These are phyloP conservation scores for Falco rusticolus DNA, from an alignment of 2,797 vertebrate species.

Conservation along the genomic window DNA sequence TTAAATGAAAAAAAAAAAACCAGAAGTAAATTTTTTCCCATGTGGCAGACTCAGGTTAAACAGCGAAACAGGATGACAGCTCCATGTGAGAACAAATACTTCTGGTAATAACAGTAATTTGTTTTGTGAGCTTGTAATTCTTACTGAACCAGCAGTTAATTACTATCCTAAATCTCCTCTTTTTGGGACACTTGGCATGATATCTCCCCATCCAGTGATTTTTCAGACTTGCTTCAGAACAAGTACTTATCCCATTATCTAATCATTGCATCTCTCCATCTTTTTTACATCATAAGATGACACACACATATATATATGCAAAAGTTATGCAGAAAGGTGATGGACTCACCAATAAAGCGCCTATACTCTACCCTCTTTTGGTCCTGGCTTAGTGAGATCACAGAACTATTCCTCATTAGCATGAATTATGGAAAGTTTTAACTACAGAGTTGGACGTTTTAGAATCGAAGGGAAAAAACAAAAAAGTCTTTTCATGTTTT, in stretches of 20 bases:
- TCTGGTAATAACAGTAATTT: slow-evolving; percentile 56
- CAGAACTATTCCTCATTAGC: not conserved
- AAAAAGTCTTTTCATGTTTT: not conserved
- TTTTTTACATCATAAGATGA: not conserved
- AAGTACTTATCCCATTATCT: not conserved
- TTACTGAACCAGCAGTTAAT: slow-evolving; percentile 41
- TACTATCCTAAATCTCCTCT: slow-evolving; percentile 12
- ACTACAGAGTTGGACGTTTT: not conserved
- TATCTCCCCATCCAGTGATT: not conserved
- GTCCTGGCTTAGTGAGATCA: not conserved
- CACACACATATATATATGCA: not conserved
- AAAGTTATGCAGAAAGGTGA: not conserved
- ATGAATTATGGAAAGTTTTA: not conserved
- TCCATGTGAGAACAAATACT: not conserved
- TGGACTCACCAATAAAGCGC: not conserved
- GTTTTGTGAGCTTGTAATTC: slow-evolving; percentile 38
- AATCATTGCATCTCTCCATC: not conserved
- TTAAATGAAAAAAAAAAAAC: not conserved
- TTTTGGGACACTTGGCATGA: slow-evolving; percentile 10
- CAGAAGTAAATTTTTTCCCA: not conserved
- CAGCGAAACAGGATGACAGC: not conserved
- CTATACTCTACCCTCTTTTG: not conserved
- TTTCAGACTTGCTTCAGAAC: not conserved
- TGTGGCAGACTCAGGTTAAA: not conserved
- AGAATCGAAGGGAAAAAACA: not conserved